Evolutionary conservation across 2,113 vertebrate species (phyloP).

Genomic region (Tupaia tana): DNA sequence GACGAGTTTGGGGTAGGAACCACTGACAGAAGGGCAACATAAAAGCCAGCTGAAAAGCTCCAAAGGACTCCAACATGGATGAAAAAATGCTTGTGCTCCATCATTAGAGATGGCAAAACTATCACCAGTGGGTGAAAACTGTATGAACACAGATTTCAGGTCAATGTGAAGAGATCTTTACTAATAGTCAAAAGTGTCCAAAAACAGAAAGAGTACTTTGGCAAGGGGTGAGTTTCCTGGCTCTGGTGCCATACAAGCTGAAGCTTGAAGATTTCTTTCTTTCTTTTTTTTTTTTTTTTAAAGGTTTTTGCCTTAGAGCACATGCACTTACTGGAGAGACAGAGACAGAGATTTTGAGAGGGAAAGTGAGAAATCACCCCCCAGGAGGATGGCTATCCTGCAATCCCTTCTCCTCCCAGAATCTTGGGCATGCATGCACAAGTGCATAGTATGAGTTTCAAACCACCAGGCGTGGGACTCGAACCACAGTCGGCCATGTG

Average conservation of each 20-base stretch:
- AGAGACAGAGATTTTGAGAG: no score
- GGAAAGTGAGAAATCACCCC: no score
- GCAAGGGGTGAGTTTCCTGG: not conserved
- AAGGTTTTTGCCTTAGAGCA: no score
- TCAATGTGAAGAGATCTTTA: slow-evolving; percentile 32
- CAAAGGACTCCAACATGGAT: not conserved
- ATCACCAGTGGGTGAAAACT: not conserved
- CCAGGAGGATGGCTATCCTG: no score
- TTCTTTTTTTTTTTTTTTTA: no score
- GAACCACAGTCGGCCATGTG: no score
- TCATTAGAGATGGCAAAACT: not conserved
- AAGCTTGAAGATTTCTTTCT: no score
- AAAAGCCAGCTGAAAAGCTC: slow-evolving; percentile 6
- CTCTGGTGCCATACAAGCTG: not conserved
- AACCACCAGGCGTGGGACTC: no score
- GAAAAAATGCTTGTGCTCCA: not conserved
- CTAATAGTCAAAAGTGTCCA: not conserved
- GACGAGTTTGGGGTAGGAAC: not conserved
- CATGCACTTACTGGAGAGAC: no score
- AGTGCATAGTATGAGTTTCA: no score
- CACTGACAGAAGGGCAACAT: not conserved
- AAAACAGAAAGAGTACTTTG: not conserved
- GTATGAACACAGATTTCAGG: slow-evolving; percentile 26
- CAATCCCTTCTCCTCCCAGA: no score
- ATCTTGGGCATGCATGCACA: no score